Evolutionary conservation across 2,888 invertebrate genomes (phyloP), one percentile per base, ranked within the genome.

Genomic region (Drosophila anceps): DNA sequence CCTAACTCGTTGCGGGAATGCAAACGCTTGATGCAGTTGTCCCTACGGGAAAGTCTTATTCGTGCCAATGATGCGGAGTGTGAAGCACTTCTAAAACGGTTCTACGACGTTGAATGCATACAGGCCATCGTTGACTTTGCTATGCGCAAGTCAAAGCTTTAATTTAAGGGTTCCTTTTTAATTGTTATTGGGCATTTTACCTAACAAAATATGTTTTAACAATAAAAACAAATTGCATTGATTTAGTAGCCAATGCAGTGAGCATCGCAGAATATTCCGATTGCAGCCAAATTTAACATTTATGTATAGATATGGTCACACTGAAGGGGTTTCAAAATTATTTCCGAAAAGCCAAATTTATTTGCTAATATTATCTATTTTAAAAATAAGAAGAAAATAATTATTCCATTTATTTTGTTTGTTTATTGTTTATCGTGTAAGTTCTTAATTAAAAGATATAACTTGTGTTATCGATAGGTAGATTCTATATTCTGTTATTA

Each of bases 21-120:
- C 43, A 98, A 98, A 92, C 94, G 93, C 48, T 93, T 98, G 51
- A 92, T 97, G 4, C 95, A 95, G 65, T 94, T 93, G 53, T 93
- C 94, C 73, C 94, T 96, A 53, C 94, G 94, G 58, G 94, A 95
- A 6, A 91, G 94, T 44, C 93, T 98, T n/a, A 93, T 95, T 68
- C 93, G 94, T 87, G 94, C 95, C 13, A 96, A 97, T 92, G 93
- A 94, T 35, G 93, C 93, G 20, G 99, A 99, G 93, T 94, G 95
- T 65, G 93, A 95, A 20, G 94, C 95, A 81, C 93, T 98, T 6
- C 90, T 93, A 12, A 94, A 95, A 78, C 94, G 96, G 60, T 95
- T 95, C 93, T 91, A 93, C 64, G 95, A 95, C 1, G 94, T 95
- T 53, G 96, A 96, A 75, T 95, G 95, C 86, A 86, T 94, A 39